Evolutionary conservation across 2,888 invertebrate species (phyloP), one percentile per base, ranked within the genome.

Genomic region (Euclidia mi): DNA sequence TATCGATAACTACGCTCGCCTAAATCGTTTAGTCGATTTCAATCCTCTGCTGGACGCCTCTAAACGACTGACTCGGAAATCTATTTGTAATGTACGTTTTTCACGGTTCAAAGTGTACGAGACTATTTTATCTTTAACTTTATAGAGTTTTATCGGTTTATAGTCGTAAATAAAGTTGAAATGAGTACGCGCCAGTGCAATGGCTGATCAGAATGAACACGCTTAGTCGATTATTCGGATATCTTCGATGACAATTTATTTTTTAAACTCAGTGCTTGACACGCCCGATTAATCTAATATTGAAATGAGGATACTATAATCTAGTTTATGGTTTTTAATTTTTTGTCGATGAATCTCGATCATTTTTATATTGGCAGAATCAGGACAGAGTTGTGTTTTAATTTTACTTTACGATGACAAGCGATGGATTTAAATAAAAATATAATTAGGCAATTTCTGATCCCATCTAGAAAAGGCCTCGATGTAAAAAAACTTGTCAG

Each of bases 81-180:
- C 72, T 81, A 74, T 80, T 68, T 70, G 76, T 79, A 72, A 77
- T 70, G 66, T 78, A 70, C 70, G 66, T 76, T 77, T 69, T 70
- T 71, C 66, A 71, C 63, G 69, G 68, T 71, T 71, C 76, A 74
- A 76, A 76, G 73, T 72, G 77, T 71, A 74, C 77, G 78, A 81
- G 82, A 81, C 78, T 81, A 84, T 81, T 87, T 87, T 89, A 89
- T 88, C 82, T 79, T 76, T 79, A 70, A 71, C 67, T 89, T 90
- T 88, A 90, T 86, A 81, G 78, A 59, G 65, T 57, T 82, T 85
- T 89, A 91, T 90, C 88, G 79, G 81, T 84, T 87, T 87, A 86
- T 65, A 78, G 83, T 78, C 85, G 80, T 88, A 89, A 87, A 90
- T 88, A 82, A 84, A 68, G 57, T 73, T 71, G 66, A 75, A 79